Conservation (phyloP, 2,113 vertebrate genomes). For the Grammomys surdaster region DNA sequence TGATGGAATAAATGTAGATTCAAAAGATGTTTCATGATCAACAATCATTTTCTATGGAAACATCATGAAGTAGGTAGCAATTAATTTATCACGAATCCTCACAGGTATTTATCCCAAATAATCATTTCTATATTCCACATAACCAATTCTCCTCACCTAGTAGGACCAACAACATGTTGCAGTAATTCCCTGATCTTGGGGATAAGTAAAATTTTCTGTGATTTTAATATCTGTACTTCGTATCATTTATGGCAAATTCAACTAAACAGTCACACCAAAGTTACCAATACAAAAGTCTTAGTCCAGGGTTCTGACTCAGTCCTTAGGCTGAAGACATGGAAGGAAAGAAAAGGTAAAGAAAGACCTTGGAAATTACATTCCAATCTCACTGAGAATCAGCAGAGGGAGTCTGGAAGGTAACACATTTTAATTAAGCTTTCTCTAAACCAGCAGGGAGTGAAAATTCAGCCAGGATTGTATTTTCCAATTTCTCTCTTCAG, state of each 20-base stretch:
- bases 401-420: conserved; percentile 27
- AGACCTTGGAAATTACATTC: background rate
- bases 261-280: background rate
- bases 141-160: background rate
- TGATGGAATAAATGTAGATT: background rate
- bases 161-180: background rate
- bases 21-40: background rate
- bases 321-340: background rate
- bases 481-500: conserved; percentile 51
- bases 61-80: background rate
- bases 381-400: conserved; percentile 4
- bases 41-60: background rate
- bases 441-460: conserved; percentile 36
- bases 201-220: background rate
- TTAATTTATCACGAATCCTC: background rate
- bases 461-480: conserved; percentile 54
- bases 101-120: background rate
- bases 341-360: background rate
- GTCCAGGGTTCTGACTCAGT: background rate
- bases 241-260: background rate
- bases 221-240: background rate
- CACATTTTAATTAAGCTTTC: conserved; percentile 66
- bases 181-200: background rate
- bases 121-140: background rate
- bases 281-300: background rate